Base-by-base conservation (phyloP, 2,888 invertebrate species). In the Isoperla grammatica region DNA sequence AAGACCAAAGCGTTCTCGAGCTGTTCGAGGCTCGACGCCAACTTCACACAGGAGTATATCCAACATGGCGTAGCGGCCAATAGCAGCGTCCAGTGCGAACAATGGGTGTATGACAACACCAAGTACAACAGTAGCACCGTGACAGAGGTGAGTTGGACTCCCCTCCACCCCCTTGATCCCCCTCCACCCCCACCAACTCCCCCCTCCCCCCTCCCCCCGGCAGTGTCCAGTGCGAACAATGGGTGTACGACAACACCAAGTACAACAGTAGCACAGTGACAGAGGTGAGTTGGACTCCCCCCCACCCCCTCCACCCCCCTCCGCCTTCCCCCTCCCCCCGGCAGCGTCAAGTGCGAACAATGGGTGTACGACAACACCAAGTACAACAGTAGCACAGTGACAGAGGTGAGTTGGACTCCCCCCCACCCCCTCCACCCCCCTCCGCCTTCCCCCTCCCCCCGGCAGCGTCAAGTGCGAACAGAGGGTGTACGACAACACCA, bases 261-360 rank as follows among this genome's bases (percentile, higher is more conserved):
- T 85, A 83, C 68, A 71, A 79, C 66, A 81, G 81, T 66, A 85
- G 83, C 63, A 80, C 83, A 17, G 81, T 84, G 23, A 83, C 81
- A 48, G 85, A 87, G 74, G 83, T 83, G 75, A 71, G 68, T 62
- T 43, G 57, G 57, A n/a, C 9, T n/a, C n/a, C n/a, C n/a, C n/a
- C n/a, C n/a, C n/a, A n/a, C n/a, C n/a, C n/a, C n/a, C n/a, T n/a
- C n/a, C n/a, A n/a, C n/a, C n/a, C n/a, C n/a, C n/a, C n/a, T n/a
- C n/a, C n/a, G n/a, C n/a, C n/a, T n/a, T n/a, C n/a, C n/a, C n/a
- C n/a, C n/a, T n/a, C n/a, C 45, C 46, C 49, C 13, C 22, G 12
- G 68, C 1, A 71, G 70, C 11, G 67, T 74, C 11, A 43, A n/a
- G 1, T 87, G 87, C 70, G 71, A 78, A 35, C 67, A 73, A 42